Evolutionary conservation across 1,140 invertebrate species (phyloP), one percentile per base, ranked within the genome.

Genomic region (Homarus americanus): DNA sequence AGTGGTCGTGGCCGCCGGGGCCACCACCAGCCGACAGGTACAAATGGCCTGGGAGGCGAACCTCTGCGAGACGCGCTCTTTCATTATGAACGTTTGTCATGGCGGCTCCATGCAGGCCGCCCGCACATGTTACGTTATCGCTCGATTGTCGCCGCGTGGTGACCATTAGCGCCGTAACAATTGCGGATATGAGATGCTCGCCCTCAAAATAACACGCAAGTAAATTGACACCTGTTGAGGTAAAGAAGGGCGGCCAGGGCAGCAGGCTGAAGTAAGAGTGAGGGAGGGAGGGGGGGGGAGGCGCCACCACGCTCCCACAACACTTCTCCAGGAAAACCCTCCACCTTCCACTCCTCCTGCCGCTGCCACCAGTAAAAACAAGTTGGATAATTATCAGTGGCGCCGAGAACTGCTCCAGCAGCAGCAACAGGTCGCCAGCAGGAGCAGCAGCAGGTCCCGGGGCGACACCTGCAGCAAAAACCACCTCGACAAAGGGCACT

Each of bases 381-480:
- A 53, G 53, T 58, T 58, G 44, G 79, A 58, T 82, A 82, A 82
- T 82, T 82, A 58, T 82, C 49, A 53, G 41, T 34, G 79, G 79
- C 79, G 79, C 79, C 79, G 79, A 10, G 49, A 32, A 58, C 63
- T 53, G 79, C 79, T 63, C 79, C 79, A 82, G 49, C 79, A 82
- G 24, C 9, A 44, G 73, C 78, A 80, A 28, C 41, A 80, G 40
- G 41, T 12, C 17, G 79, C 49, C 49, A n/a, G 17, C 32, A 82
- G 79, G 32, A 58, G 28, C 78, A 34, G 72, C 72, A 34, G 72
- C 73, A 76, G 73, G 36, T 63, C 49, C 44, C 53, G 38, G 24
- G 34, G 63, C 63, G 34, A n/a, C 78, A 80, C 49, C 79, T 32
- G 41, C 40, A 41, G 24, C 17, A 15, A 69, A 69, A 69, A 28